Evolutionary conservation across 2,797 vertebrate species (phyloP).

Genomic region (Cephalopachus bancanus): DNA sequence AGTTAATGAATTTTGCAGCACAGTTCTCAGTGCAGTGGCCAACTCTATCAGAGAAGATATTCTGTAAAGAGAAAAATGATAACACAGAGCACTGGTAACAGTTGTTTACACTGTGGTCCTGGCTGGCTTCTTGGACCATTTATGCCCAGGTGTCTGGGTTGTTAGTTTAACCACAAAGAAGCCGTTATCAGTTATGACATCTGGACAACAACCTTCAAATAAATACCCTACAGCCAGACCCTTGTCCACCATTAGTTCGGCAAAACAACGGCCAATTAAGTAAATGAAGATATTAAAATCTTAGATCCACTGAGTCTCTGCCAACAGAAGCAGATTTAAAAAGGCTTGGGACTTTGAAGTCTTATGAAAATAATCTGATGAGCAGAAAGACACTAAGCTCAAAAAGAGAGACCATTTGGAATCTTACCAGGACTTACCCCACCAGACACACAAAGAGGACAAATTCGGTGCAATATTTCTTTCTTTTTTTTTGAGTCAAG

Average conservation of each 20-base stretch:
- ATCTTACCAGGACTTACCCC: not conserved
- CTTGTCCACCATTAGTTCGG: not conserved
- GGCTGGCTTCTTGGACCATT: not conserved
- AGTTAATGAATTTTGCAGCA: not conserved
- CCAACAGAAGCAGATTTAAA: not conserved
- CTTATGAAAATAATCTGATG: not conserved
- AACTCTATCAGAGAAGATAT: too few species aligned
- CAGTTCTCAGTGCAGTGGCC: not conserved
- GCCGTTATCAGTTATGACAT: conserved; percentile 77
- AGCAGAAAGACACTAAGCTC: not conserved
- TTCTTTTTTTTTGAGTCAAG: too few species aligned
- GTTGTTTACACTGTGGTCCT: not conserved
- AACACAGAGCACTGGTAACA: not conserved
- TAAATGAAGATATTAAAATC: conserved; percentile 65
- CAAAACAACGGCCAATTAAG: conserved; percentile 46
- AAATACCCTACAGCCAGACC: not conserved
- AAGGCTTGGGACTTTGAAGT: not conserved
- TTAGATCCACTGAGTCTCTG: conserved; percentile 4
- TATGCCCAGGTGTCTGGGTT: conserved; percentile 67
- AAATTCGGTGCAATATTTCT: not conserved
- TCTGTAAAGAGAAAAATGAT: not conserved
- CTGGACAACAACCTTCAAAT: conserved; percentile 62
- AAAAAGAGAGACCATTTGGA: not conserved
- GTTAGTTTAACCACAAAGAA: conserved; percentile 78
- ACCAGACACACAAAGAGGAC: not conserved